A percentile compares a stretch with the other conserved stretches of the same genome.
These are phyloP conservation scores for Hylia prasina DNA, from an alignment of 2,113 vertebrate genomes.

Conservation along the genomic window DNA sequence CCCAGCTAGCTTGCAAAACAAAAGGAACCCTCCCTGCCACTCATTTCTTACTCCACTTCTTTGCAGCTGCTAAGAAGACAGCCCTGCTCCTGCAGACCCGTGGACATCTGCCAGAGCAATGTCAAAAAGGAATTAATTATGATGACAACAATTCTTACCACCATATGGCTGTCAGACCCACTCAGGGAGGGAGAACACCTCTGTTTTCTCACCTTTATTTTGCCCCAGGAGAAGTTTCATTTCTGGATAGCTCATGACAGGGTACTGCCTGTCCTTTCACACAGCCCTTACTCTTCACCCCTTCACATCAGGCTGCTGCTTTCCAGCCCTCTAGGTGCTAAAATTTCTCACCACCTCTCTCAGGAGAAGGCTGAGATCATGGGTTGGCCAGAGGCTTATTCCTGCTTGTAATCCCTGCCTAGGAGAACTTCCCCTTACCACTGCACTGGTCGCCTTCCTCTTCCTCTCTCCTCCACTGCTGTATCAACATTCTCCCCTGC, in stretches of 20 bases:
- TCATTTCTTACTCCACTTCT: background rate
- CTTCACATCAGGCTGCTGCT: background rate
- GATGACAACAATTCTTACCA: background rate
- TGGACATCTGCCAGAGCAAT: background rate
- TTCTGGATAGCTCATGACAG: background rate
- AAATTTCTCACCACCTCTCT: background rate
- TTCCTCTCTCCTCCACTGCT: background rate
- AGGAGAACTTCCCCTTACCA: background rate
- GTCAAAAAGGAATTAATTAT: background rate
- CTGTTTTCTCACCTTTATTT: conserved; percentile 10
- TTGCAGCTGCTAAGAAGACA: background rate
- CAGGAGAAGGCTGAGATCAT: background rate
- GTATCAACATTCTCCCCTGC: background rate
- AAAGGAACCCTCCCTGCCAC: background rate
- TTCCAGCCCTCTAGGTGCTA: background rate
- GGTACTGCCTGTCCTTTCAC: background rate
- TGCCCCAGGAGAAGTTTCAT: background rate
- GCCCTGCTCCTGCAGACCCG: background rate
- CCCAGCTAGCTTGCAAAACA: background rate
- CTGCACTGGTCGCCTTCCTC: background rate
- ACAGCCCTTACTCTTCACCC: background rate
- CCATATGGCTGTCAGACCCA: conserved; percentile 15
- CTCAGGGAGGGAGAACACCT: background rate
- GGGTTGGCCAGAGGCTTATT: background rate
- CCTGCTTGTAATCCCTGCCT: background rate